Evolutionary conservation across 2,113 vertebrate genomes (phyloP), one percentile per base, ranked within the genome.

Genomic region (Tapirus terrestris): DNA sequence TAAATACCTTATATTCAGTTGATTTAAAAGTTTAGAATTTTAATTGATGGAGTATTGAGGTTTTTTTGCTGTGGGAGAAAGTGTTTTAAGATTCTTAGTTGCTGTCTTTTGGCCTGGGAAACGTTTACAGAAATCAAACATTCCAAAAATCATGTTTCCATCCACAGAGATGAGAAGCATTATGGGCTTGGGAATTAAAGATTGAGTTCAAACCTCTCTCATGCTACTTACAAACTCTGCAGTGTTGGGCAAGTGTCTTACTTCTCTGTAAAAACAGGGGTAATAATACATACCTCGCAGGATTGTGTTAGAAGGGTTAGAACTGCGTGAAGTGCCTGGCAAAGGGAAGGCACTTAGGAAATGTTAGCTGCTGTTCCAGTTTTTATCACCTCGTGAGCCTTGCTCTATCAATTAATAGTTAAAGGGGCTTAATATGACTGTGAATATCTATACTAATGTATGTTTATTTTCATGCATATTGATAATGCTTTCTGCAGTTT

Each of bases 401-500:
- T 63, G 23, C 18, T 56, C 16, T 79, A 39, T 56, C 25, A 56
- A 45, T 72, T 53, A 84, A 56, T 88, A 82, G 6, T 81, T 23
- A 87, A 53, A 91, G 17, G 48, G 12, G 8, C 21, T 75, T 94
- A 56, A 45, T 92, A 9, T 39, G 61, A 48, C 56, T 84, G 36
- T 96, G 61, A 93, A 84, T 89, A 76, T 65, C 82, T 17, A 43
- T 58, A 45, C 5, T 60, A 43, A 21, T 51, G 8, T 89, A 27
- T 92, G 31, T 67, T 97, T 88, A 45, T 85, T 92, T 94, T 89
- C 63, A 51, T 88, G 56, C 17, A 60, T 18, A 56, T 63, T 91
- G 39, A 63, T 91, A 88, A 72, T 70, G 48, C 83, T 84, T 94
- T 85, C 56, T 96, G n/a, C 48, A 84, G 45, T 92, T 89, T 85